Evolutionary conservation across 2,888 invertebrate genomes (phyloP), one percentile per base, ranked within the genome.

Genomic region (Campoplex nolae): DNA sequence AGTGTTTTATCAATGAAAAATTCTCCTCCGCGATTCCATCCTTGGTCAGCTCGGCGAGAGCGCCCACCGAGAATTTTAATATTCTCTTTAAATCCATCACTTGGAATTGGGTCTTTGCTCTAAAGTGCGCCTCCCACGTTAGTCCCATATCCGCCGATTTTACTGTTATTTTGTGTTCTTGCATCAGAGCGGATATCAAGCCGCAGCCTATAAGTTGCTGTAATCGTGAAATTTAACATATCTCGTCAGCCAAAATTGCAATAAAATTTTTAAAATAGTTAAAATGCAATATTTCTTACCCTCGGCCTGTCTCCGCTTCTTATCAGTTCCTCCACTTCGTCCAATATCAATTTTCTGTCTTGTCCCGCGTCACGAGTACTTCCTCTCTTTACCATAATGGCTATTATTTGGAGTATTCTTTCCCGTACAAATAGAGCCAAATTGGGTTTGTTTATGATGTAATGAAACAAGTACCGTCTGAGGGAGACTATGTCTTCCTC

Each of bases 111-210:
- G 96, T 97, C 94, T 98, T 98, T 48, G 97, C 97, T 92, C 96
- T 96, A 91, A 97, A 97, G 94, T 99, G 98, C 54, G 97, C 96
- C 94, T 98, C 98, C 97, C 98, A 98, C 67, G 98, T 97, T 74
- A 98, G 95, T 8, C 98, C 98, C 16, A 98, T 97, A 94, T 98
- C 98, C 51, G 98, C 97, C 1, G 98, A 97, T 92, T 98, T 97
- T 0, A 97, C 96, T 6, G 98, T 97, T 48, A 96, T 97, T 11
- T 98, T 97, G 95, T 98, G 98, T 94, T 98, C 98, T 95, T 98
- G 97, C 95, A 98, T 96, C 71, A 99, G 95, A 13, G 98, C 97
- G 82, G 97, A 95, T 91, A 99, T 96, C 77, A 98, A 96, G 84
- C 97, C 97, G 92, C 98, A 98, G 4, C 98, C 98, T 70, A 98